Evolutionary conservation across 2,113 vertebrate species (phyloP), one percentile per base, ranked within the genome.

Genomic region (Channa maculata): DNA sequence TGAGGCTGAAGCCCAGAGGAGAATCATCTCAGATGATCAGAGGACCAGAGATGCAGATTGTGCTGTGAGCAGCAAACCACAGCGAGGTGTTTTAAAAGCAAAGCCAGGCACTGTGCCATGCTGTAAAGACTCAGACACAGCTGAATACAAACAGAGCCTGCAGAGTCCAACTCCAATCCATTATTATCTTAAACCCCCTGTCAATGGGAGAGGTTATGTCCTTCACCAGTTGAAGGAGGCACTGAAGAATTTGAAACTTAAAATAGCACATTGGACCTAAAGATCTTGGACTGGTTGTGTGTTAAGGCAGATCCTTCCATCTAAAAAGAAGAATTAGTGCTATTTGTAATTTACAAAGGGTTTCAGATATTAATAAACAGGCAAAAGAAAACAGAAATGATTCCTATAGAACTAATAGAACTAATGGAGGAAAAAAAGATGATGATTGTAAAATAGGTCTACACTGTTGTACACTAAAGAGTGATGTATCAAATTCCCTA

Each of bases 261-360:
- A 37, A 24, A 49, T 6, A 2, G 3, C 36, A 7, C 8, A 1
- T 0, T 5, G 8, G 53, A 65, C 8, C 6, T 7, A 2, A 36
- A 38, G 36, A 2, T 57, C 1, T 14, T 8, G 3, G 14, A 48
- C 33, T 39, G 1, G 14, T 54, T 37, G 5, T 10, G 6, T 9
- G 0, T 0, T 8, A 0, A 39, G 4, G 3, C 0, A 3, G 5
- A 41, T 24, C 24, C 1, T 24, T 24, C 24, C 24, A 24, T 24
- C 24, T 24, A 24, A 24, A 24, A 24, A 24, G 24, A 24, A 24
- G 24, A 24, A 1, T 24, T 24, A 1, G 1, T 24, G 24, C 24
- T 24, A 24, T 24, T 24, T 1, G 24, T 24, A 24, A 24, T 24
- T 24, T 24, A 24, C 24, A 24, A 24, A 24, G 24, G 24, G 24